Percentiles rank a stretch among this genome's conserved stretches.
Evolutionary conservation across 1,140 invertebrate genomes (phyloP).

Genomic region (Pseudomyrmex gracilis): DNA sequence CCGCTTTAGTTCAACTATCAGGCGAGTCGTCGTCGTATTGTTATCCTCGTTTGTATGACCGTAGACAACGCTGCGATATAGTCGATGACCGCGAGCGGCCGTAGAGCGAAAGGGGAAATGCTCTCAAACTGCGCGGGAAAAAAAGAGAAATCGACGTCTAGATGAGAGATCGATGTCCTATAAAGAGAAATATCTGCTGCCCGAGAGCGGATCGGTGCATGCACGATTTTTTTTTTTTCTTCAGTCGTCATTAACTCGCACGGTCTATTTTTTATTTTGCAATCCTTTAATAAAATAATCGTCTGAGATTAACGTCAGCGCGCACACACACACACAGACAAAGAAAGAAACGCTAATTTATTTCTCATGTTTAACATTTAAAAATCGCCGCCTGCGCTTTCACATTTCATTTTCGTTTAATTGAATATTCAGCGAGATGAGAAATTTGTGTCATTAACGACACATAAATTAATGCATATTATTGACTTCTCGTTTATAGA

Average conservation of each 20-base stretch:
- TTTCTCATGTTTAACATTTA: not conserved
- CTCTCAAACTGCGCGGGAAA: conserved; percentile 72
- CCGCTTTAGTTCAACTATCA: conserved; percentile 21
- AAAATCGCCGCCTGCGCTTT: not conserved
- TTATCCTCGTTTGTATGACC: conserved; percentile 63
- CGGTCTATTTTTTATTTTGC: conserved; percentile 37
- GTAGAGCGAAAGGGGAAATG: conserved; percentile 72
- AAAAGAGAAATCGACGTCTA: conserved; percentile 74
- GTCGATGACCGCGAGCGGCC: conserved; percentile 65
- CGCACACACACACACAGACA: no score
- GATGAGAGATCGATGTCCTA: conserved; percentile 74
- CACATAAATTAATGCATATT: not conserved
- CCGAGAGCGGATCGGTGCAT: conserved; percentile 52
- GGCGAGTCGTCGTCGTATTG: conserved; percentile 45
- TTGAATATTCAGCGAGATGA: not conserved
- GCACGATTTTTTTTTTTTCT: conserved; percentile 49
- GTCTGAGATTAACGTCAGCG: not conserved
- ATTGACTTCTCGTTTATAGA: not conserved
- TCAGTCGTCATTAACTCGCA: conserved; percentile 44
- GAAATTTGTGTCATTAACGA: not conserved
- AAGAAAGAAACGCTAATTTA: not conserved
- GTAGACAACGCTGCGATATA: conserved; percentile 58
- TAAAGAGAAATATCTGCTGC: conserved; percentile 72
- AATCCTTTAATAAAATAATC: not conserved
- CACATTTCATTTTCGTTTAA: not conserved